Evolutionary conservation across 1,140 invertebrate genomes (phyloP).

Genomic region (Chironomus striatipennis): DNA sequence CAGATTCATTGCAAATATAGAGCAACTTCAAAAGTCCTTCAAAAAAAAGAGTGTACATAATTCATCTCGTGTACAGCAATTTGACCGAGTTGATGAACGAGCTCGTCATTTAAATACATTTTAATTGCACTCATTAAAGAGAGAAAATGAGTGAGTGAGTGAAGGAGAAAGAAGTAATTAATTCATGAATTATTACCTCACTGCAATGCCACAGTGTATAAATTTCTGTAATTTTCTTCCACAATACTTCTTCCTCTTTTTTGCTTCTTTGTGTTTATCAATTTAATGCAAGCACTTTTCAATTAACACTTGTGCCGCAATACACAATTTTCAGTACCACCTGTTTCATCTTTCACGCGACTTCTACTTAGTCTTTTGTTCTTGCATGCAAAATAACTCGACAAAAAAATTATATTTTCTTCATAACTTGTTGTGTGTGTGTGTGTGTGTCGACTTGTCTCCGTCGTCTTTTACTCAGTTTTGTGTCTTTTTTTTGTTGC

Average conservation of each 20-base stretch:
- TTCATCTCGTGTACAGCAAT: not conserved
- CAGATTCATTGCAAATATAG: too few species aligned
- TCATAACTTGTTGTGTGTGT: slow-evolving; percentile 6
- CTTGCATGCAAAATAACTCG: not conserved
- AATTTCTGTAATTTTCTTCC: too few species aligned
- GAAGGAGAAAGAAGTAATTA: not conserved
- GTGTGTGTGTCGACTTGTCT: not conserved
- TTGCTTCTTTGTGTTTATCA: not conserved
- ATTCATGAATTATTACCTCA: not conserved
- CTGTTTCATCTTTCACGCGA: slow-evolving; percentile 11
- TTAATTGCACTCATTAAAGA: not conserved
- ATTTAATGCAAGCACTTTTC: not conserved
- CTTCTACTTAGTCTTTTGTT: too few species aligned
- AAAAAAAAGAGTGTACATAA: too few species aligned
- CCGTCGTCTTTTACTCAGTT: not conserved
- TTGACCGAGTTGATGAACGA: not conserved
- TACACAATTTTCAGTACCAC: not conserved
- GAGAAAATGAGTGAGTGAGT: not conserved
- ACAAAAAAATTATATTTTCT: not conserved
- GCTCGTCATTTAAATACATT: not conserved
- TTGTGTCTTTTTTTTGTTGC: too few species aligned
- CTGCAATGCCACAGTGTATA: not conserved
- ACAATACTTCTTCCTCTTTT: not conserved
- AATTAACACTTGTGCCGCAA: slow-evolving; percentile 1
- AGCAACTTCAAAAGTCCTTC: too few species aligned